phyloP scores from a whole-genome alignment of 2,797 vertebrate genomes.

The Myoxocephalus aenaeus region DNA sequence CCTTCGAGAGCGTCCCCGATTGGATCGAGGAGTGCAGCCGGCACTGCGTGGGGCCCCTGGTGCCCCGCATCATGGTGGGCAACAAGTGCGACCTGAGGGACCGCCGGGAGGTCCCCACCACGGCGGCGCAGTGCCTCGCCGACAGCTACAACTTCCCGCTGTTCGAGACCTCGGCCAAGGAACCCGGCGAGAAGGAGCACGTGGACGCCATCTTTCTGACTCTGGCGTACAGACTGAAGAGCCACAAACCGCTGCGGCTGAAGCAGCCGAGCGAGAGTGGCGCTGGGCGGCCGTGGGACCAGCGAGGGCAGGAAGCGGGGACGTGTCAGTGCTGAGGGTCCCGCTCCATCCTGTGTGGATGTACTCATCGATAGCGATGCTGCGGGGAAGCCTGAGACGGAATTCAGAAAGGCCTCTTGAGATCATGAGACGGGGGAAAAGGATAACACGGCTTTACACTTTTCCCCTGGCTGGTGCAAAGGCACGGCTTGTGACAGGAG shows the following conservation, averaged over 20 bases:
- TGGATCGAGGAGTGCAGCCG: slow-evolving; percentile 84
- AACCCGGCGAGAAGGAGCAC: slow-evolving; percentile 82
- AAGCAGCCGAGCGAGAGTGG: slow-evolving; percentile 77
- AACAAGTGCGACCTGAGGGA: slow-evolving; percentile 86
- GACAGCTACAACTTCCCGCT: slow-evolving; percentile 84
- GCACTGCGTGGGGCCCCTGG: slow-evolving; percentile 80
- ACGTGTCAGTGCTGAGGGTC: slow-evolving; percentile 74
- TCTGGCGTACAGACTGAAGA: slow-evolving; percentile 84
- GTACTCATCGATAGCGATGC: slow-evolving; percentile 9
- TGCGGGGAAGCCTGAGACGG: slow-evolving; percentile 9
- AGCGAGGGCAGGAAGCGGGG: slow-evolving; percentile 62
- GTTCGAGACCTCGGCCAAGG: slow-evolving; percentile 87
- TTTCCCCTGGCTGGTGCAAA: slow-evolving; percentile 14
- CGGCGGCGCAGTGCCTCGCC: slow-evolving; percentile 79
- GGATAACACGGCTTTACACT: slow-evolving; percentile 19
- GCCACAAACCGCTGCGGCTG: slow-evolving; percentile 83
- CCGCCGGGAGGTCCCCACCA: slow-evolving; percentile 78
- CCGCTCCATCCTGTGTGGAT: neutral
- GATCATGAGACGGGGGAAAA: slow-evolving; percentile 6
- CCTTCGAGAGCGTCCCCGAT: slow-evolving; percentile 83
- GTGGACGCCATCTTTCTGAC: slow-evolving; percentile 86
- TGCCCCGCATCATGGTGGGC: slow-evolving; percentile 84
- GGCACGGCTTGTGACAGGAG: slow-evolving; percentile 7
- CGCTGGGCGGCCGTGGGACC: slow-evolving; percentile 59
- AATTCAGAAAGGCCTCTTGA: slow-evolving; percentile 1